Evolutionary conservation across 1,140 invertebrate species (phyloP).

Genomic region (Colletes latitarsis): DNA sequence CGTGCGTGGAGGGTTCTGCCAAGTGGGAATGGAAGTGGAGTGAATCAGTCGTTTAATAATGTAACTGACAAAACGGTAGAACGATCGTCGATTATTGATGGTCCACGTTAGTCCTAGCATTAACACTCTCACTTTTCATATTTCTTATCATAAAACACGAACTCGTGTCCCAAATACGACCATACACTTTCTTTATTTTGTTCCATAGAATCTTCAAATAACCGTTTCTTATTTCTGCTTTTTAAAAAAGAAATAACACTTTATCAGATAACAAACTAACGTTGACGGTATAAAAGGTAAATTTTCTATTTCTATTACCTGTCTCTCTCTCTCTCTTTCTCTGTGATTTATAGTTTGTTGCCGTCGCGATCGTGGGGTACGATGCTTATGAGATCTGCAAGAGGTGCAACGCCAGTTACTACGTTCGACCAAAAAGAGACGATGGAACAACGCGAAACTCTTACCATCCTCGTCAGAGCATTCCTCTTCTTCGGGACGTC

Average conservation of each 20-base stretch:
- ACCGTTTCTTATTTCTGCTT: neutral
- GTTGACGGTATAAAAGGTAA: too few species aligned
- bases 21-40: conserved; percentile 49
- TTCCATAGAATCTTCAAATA: neutral
- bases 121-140: neutral
- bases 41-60: conserved; percentile 51
- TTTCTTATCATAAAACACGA: neutral
- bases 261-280: too few species aligned
- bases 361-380: conserved; percentile 31
- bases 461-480: neutral
- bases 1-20: conserved; percentile 37
- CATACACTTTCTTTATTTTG: neutral
- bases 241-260: too few species aligned
- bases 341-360: conserved; percentile 47
- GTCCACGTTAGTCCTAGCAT: neutral
- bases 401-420: conserved; percentile 50
- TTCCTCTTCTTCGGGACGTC: conserved; percentile 8
- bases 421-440: neutral
- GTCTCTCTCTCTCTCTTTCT: too few species aligned
- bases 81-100: conserved; percentile 36
- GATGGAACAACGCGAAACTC: neutral
- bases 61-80: conserved; percentile 38
- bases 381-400: conserved; percentile 29
- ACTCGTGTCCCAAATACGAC: neutral
- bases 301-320: neutral